phyloP scores from a whole-genome alignment of 2,888 invertebrate genomes.

The Drosophila lacicola region DNA sequence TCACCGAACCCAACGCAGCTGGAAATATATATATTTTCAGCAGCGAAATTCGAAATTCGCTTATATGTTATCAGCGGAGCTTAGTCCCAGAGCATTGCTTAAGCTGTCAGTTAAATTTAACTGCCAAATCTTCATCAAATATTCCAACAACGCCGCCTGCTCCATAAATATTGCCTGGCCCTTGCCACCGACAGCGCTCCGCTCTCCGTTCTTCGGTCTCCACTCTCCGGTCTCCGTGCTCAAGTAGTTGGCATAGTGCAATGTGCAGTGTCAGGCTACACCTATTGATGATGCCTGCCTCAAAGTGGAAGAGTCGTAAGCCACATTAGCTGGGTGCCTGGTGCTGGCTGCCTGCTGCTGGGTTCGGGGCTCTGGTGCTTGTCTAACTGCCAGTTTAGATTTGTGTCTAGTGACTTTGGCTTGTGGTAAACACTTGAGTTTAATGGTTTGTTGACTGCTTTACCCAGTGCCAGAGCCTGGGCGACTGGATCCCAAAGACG shows the following conservation, averaged over 20 bases:
- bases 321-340: conserved; percentile 25
- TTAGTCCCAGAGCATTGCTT: conserved; percentile 23
- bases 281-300: conserved; percentile 49
- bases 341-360: not conserved
- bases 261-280: conserved; percentile 48
- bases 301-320: conserved; percentile 4
- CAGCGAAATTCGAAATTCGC: conserved; percentile 1
- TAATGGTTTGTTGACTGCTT: conserved; percentile 79
- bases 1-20: no score
- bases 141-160: conserved; percentile 23
- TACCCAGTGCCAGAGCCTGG: conserved; percentile 3
- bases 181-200: not conserved
- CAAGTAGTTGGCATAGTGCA: conserved; percentile 48
- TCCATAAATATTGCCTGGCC: conserved; percentile 34
- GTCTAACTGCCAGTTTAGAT: conserved; percentile 81
- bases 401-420: conserved; percentile 79
- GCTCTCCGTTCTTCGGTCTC: no score
- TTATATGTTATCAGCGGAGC: conserved; percentile 23
- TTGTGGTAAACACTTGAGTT: conserved; percentile 80
- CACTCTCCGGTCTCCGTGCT: not conserved
- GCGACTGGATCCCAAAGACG: conserved; percentile 39
- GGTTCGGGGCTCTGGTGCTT: conserved; percentile 34
- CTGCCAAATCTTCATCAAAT: conserved; percentile 50
- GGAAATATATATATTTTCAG: not conserved
- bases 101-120: conserved; percentile 49